Conservation (phyloP, 1,140 invertebrate species). For the Stenopsyche tienmushanensis region DNA sequence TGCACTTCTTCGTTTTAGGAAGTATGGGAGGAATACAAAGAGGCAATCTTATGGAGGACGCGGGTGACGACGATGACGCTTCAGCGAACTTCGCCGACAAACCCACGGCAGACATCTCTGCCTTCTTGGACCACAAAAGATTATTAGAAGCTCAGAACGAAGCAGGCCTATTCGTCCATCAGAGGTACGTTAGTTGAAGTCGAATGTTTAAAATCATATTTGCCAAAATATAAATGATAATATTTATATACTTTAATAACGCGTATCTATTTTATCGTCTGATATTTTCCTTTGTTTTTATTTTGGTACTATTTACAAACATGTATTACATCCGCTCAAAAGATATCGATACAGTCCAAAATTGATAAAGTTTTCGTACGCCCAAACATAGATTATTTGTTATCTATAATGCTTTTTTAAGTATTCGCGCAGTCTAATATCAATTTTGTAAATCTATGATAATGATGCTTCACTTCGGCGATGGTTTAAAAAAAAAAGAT, state of each 20-base stretch:
- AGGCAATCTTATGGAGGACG: slow-evolving; percentile 33
- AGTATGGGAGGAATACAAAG: slow-evolving; percentile 22
- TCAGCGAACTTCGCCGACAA: slow-evolving; percentile 36
- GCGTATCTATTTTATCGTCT: too few species aligned
- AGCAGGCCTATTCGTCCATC: slow-evolving; percentile 34
- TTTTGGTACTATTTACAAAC: too few species aligned
- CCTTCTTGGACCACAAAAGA: slow-evolving; percentile 45
- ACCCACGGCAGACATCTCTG: slow-evolving; percentile 43
- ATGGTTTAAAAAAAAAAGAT: too few species aligned
- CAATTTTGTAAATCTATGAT: too few species aligned
- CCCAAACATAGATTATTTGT: too few species aligned
- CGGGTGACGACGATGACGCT: slow-evolving; percentile 34
- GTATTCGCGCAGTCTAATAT: too few species aligned
- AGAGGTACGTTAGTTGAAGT: slow-evolving; percentile 43
- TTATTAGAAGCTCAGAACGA: slow-evolving; percentile 21
- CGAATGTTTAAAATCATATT: slow-evolving; percentile 22
- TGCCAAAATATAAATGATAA: not conserved
- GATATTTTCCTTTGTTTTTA: too few species aligned
- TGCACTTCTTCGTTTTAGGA: not conserved
- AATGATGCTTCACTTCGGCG: too few species aligned
- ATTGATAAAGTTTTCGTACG: too few species aligned
- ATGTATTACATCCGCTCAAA: too few species aligned
- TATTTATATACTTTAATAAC: not conserved
- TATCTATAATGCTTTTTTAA: too few species aligned
- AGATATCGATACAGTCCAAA: too few species aligned